These are phyloP conservation scores for Sternotherus odoratus DNA, from an alignment of 2,797 vertebrate genomes.

Conservation along the genomic window DNA sequence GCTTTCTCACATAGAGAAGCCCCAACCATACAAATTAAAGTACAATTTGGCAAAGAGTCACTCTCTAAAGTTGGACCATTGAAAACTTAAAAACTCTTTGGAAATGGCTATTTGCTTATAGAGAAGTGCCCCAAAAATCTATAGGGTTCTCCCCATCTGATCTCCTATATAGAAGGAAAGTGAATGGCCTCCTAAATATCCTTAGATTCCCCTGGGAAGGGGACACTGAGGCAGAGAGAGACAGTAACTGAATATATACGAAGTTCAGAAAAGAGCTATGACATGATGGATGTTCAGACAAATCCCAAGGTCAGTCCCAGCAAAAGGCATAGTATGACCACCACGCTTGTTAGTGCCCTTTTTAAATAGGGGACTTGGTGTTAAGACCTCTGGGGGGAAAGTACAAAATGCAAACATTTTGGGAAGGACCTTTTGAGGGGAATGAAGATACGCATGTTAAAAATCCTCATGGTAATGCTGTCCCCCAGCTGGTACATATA, in stretches of 20 bases:
- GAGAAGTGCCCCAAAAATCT: not conserved
- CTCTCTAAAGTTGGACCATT: not conserved
- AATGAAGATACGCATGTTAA: no score
- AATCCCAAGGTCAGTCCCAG: not conserved
- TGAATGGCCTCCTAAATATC: not conserved
- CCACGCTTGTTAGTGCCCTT: not conserved
- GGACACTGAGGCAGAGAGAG: not conserved
- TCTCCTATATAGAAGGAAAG: not conserved
- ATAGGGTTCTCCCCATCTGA: not conserved
- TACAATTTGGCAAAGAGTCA: not conserved
- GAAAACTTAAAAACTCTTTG: rapidly evolving
- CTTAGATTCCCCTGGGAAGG: not conserved
- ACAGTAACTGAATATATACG: not conserved
- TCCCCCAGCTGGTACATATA: no score
- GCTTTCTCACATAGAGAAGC: not conserved
- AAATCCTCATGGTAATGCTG: no score
- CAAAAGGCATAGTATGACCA: not conserved
- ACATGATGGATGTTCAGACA: not conserved
- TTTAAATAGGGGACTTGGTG: not conserved
- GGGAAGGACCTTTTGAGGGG: no score
- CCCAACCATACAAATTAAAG: not conserved
- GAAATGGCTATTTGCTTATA: not conserved
- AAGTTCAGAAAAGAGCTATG: not conserved
- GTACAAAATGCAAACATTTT: not conserved
- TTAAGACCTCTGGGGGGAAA: not conserved